Base-by-base conservation (phyloP, 2,797 vertebrate genomes). In the Myripristis jacobus region DNA sequence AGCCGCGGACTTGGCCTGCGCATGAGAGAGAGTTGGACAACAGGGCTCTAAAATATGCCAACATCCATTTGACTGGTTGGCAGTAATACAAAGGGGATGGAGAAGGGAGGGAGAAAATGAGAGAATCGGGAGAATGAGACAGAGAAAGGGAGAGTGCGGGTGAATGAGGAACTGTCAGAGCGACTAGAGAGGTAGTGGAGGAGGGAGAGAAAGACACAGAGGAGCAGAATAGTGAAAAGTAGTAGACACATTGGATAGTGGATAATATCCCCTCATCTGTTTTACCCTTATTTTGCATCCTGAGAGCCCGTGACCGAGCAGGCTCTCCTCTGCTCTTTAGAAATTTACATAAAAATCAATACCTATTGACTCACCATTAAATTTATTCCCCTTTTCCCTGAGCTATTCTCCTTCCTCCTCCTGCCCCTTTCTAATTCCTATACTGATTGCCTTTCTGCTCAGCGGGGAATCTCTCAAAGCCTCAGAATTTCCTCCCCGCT, bases 41-140 rank as follows among this genome's bases (percentile, higher is more conserved):
- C 87, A 71, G 78, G 68, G 70, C 79, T 84, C 76, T 77, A 68
- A 80, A 90, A 91, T 88, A 90, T 86, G 90, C 89, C 90, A 92
- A 87, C 89, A 89, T 90, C 85, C 85, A 92, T 92, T 92, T 92
- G 88, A 91, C 89, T 87, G 77, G 70, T 86, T 93, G 90, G 91
- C 88, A 81, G 73, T 44, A 84, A 76, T 46, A 85, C 83, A 85
- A 86, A 87, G 57, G 54, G 72, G 77, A 72, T 2, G 67, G 65
- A 60, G 53, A 54, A 10, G 31, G 63, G 74, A 59, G 29, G 3
- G 48, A 29, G 73, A 72, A 70, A 31, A 74, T 80, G 65, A 67
- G 71, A 58, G 72, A 51, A 59, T 72, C 48, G 60, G 57, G 59
- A 65, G 66, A 80, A 75, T 62, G 75, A 82, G 52, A 67, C 16